Evolutionary conservation across 2,888 invertebrate species (phyloP).

Genomic region (Aplocera efformata): DNA sequence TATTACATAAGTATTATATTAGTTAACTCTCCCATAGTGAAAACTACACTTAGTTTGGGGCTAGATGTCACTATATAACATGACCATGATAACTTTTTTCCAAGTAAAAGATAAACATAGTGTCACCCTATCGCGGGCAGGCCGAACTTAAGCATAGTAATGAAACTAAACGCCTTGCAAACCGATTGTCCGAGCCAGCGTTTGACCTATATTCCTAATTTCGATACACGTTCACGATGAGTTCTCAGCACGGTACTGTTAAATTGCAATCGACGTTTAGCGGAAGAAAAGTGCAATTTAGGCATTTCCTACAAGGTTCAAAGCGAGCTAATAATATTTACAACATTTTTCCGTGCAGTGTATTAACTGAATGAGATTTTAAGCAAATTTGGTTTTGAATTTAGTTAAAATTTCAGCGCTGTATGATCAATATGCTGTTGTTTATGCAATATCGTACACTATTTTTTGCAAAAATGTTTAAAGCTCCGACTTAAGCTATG

Average conservation of each 20-base stretch:
- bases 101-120: background rate
- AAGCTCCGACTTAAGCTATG: no score
- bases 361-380: no score
- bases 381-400: no score
- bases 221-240: slow-evolving; percentile 34
- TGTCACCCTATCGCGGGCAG: slow-evolving; percentile 20
- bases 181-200: slow-evolving; percentile 23
- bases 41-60: no score
- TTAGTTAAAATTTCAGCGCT: no score
- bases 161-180: slow-evolving; percentile 27
- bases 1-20: no score
- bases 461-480: no score
- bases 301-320: slow-evolving; percentile 40
- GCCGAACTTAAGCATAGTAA: slow-evolving; percentile 26
- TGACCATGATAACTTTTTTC: background rate
- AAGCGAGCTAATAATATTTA: background rate
- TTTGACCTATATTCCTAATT: slow-evolving; percentile 58
- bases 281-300: slow-evolving; percentile 53
- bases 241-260: slow-evolving; percentile 32
- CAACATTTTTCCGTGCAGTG: background rate
- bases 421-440: no score
- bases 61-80: no score
- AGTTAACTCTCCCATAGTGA: no score
- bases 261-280: slow-evolving; percentile 42
- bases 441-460: no score